Evolutionary conservation across 2,113 vertebrate species (phyloP).

Genomic region (Corydoras sp.): DNA sequence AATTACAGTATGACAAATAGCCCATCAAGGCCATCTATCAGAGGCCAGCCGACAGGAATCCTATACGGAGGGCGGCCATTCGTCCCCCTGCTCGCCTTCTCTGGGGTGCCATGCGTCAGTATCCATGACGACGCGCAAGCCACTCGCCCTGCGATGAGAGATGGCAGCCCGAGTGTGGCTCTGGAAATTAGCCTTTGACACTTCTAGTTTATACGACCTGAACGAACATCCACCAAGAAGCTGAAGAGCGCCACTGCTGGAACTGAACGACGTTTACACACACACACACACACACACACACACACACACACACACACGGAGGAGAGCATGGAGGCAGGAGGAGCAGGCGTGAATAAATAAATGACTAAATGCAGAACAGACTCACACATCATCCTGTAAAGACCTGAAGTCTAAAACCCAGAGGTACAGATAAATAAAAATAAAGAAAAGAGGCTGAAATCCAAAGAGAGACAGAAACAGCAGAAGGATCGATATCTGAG

Average conservation of each 20-base stretch:
- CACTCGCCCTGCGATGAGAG: constrained; percentile 71
- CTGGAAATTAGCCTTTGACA: constrained; percentile 76
- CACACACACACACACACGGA: no score
- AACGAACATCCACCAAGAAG: no score
- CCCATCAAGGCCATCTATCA: constrained; percentile 99
- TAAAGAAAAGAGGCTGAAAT: not conserved
- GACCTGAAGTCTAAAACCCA: no score
- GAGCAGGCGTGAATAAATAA: no score
- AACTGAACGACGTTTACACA: no score
- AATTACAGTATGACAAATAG: constrained; percentile 99
- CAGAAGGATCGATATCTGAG: constrained; percentile 30
- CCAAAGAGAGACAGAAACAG: constrained; percentile 17
- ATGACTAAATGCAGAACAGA: no score
- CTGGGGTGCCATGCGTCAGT: constrained; percentile 90
- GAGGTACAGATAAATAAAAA: not conserved
- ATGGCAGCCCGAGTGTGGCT: constrained; percentile 60
- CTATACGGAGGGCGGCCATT: constrained; percentile 93
- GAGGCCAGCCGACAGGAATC: constrained; percentile 92
- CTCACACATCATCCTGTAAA: no score
- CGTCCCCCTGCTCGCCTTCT: constrained; percentile 82
- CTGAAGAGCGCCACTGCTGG: no score
- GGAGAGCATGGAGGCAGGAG: no score
- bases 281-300: no score
- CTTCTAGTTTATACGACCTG: constrained; percentile 18
- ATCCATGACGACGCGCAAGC: constrained; percentile 90